A percentile compares a stretch with the other conserved stretches of the same genome.
phyloP scores from a whole-genome alignment of 2,797 vertebrate genomes.

The Gymnoscopelus braueri region DNA sequence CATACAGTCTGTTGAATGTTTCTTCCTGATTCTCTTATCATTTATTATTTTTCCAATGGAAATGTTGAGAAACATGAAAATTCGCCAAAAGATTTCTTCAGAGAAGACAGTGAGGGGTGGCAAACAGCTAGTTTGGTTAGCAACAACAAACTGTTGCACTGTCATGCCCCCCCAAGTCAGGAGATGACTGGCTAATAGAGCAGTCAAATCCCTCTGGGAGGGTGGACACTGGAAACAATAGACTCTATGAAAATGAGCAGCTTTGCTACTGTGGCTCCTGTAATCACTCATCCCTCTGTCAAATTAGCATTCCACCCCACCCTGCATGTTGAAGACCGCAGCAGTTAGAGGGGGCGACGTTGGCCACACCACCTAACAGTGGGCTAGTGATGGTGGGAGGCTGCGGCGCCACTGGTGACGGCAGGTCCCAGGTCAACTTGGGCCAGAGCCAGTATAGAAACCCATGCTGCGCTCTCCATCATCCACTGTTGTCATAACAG shows the following conservation, averaged over 20 bases:
- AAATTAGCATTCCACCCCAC: slow-evolving; percentile 66
- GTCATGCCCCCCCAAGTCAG: slow-evolving; percentile 27
- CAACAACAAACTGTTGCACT: slow-evolving; percentile 23
- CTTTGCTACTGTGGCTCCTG: slow-evolving; percentile 58
- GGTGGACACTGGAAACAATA: slow-evolving; percentile 65
- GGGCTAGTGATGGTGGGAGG: slow-evolving; percentile 55
- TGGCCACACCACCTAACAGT: slow-evolving; percentile 61
- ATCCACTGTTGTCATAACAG: slow-evolving; percentile 65
- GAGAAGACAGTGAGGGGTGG: not conserved
- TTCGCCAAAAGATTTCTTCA: not conserved
- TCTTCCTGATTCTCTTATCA: no score
- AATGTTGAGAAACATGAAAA: not conserved
- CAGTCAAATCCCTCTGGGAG: slow-evolving; percentile 61
- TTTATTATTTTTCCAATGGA: no score
- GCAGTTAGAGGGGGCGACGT: slow-evolving; percentile 55
- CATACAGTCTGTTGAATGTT: no score
- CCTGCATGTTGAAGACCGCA: slow-evolving; percentile 49
- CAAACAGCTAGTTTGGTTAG: not conserved
- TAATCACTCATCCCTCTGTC: slow-evolving; percentile 78
- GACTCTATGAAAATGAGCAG: slow-evolving; percentile 57
- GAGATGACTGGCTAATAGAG: slow-evolving; percentile 57
- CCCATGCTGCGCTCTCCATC: slow-evolving; percentile 60
- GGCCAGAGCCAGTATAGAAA: slow-evolving; percentile 64
- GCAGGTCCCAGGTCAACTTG: slow-evolving; percentile 72
- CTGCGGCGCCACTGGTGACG: slow-evolving; percentile 66